These are phyloP conservation scores for Caenorhabditis drosophilae DNA, from an alignment of 2,888 invertebrate genomes.

Conservation along the genomic window DNA sequence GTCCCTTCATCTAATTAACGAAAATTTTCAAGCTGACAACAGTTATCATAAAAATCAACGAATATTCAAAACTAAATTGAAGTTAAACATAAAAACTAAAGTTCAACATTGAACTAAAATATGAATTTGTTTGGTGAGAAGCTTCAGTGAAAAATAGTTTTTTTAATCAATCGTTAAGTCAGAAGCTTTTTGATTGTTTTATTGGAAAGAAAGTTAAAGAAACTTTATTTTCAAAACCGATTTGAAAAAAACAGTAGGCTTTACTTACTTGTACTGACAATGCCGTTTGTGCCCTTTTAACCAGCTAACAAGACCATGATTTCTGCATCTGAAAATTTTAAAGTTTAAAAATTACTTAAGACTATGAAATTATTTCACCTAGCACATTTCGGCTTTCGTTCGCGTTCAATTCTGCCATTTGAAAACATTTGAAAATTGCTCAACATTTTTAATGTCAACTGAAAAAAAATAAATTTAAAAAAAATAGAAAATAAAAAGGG, in stretches of 20 bases:
- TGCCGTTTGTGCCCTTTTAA: conserved; percentile 84
- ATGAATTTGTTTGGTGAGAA: too few relatives aligned
- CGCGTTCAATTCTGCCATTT: conserved; percentile 47
- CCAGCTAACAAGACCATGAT: conserved; percentile 95
- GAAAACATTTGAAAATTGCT: conserved; percentile 42
- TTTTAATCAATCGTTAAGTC: neutral
- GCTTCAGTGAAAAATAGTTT: too few relatives aligned
- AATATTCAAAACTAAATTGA: too few relatives aligned
- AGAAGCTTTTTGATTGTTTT: conserved; percentile 1
- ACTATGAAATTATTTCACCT: conserved; percentile 12
- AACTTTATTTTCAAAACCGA: too few relatives aligned
- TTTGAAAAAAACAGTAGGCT: too few relatives aligned
- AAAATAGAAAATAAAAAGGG: too few relatives aligned
- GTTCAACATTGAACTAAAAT: too few relatives aligned
- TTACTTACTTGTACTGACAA: conserved; percentile 80
- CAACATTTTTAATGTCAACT: conserved; percentile 28
- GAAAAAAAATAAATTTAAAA: too few relatives aligned
- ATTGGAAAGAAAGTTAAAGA: neutral
- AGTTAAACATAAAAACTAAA: too few relatives aligned
- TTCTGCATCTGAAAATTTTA: conserved; percentile 77
- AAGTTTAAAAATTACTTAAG: neutral
- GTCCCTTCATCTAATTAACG: too few relatives aligned
- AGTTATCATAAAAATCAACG: too few relatives aligned
- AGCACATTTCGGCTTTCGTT: conserved; percentile 56
- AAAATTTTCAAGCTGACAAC: too few relatives aligned